phyloP scores from a whole-genome alignment of 2,113 vertebrate genomes.

The Cheirogaleus medius region DNA sequence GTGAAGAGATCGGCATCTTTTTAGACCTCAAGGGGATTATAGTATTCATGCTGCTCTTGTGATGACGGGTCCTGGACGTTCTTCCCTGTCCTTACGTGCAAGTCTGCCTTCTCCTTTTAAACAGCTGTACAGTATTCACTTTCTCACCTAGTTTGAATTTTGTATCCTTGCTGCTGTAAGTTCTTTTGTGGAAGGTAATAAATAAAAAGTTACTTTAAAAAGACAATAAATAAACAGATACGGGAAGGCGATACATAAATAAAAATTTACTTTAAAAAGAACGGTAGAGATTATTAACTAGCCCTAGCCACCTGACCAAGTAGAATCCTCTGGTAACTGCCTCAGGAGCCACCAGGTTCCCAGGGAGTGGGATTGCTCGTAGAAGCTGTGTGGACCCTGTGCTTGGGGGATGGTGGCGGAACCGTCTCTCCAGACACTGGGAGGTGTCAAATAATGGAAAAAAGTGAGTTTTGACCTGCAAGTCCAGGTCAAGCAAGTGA shows the following conservation, averaged over 20 bases:
- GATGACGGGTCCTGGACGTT: too few species aligned
- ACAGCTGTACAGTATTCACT: neutral
- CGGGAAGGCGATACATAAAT: neutral
- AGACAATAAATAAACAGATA: neutral
- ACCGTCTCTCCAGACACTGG: neutral
- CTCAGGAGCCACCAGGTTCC: slow-evolving; percentile 61
- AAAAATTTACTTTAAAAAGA: neutral
- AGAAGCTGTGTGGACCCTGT: neutral
- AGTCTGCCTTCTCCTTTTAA: neutral
- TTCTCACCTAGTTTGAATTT: neutral
- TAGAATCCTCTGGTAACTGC: neutral
- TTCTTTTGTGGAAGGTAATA: neutral
- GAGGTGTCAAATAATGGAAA: neutral
- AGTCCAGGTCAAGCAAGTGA: neutral
- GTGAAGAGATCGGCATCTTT: neutral
- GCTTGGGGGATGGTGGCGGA: neutral
- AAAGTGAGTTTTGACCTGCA: neutral
- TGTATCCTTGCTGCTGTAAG: neutral
- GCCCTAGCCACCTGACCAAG: neutral
- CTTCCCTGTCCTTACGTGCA: neutral
- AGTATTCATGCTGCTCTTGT: neutral
- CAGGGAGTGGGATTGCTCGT: slow-evolving; percentile 63
- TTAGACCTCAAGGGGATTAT: neutral
- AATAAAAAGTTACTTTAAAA: neutral
- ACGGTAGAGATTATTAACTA: neutral